Percentiles rank a stretch among this genome's conserved stretches.
Conservation (phyloP, 2,113 vertebrate species). For the Hippocampus zosterae region DNA sequence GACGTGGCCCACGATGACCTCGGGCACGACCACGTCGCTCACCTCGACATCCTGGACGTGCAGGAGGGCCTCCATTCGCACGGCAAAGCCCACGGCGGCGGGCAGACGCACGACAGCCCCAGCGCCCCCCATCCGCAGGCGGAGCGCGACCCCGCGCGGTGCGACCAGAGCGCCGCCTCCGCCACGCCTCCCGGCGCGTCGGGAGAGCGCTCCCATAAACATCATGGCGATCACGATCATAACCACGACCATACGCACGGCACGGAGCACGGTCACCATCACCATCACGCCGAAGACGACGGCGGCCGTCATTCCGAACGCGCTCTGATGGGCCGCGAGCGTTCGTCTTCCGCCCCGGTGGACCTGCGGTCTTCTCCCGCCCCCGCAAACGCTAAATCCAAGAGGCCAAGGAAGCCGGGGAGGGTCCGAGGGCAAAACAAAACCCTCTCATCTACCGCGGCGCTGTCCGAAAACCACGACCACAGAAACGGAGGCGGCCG, state of each 20-base stretch:
- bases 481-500: conserved; percentile 26
- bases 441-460: conserved; percentile 33
- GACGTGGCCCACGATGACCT: conserved; percentile 84
- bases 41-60: conserved; percentile 84
- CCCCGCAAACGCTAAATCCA: conserved; percentile 53
- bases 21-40: conserved; percentile 92
- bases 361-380: conserved; percentile 12
- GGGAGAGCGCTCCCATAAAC: not conserved
- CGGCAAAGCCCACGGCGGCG: conserved; percentile 44
- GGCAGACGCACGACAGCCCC: conserved; percentile 29
- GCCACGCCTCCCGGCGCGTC: not conserved
- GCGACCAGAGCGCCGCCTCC: not conserved
- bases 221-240: conserved; percentile 11
- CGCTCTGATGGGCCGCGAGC: conserved; percentile 23
- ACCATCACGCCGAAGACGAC: conserved; percentile 16
- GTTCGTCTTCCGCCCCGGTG: not conserved
- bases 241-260: not conserved
- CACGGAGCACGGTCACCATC: conserved; percentile 4
- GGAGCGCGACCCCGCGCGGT: not conserved
- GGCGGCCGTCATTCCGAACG: conserved; percentile 14
- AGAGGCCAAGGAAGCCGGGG: conserved; percentile 65
- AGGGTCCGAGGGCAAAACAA: conserved; percentile 69
- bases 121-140: conserved; percentile 17
- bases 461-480: conserved; percentile 15
- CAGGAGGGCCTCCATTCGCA: conserved; percentile 84